Conservation (phyloP, 1,140 invertebrate genomes). For the Aethina tumida region DNA sequence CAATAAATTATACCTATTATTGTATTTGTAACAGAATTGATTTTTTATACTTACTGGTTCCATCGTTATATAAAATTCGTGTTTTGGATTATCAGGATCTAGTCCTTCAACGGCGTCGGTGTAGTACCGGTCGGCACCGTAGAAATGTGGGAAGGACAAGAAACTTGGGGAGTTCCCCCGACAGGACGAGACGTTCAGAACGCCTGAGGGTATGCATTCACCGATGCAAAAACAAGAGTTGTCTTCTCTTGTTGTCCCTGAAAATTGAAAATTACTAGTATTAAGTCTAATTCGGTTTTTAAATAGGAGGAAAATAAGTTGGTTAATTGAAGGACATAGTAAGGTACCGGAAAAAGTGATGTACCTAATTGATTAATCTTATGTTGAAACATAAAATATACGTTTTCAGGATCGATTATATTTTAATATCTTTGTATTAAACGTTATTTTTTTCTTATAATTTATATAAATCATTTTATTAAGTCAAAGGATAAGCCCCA, state of each 20-base stretch:
- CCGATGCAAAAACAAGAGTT: constrained; percentile 66
- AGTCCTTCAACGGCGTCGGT: constrained; percentile 41
- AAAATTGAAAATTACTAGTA: constrained; percentile 16
- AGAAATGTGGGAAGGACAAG: constrained; percentile 72
- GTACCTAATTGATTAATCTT: too few species aligned
- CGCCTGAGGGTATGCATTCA: constrained; percentile 55
- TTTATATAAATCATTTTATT: too few species aligned
- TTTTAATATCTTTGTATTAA: too few species aligned
- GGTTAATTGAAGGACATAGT: too few species aligned
- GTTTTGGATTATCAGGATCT: constrained; percentile 37
- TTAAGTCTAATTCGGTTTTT: too few species aligned
- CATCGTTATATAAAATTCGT: constrained; percentile 59
- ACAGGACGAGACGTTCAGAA: constrained; percentile 48
- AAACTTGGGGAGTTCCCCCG: constrained; percentile 59
- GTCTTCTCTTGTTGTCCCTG: constrained; percentile 43
- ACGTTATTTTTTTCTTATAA: too few species aligned
- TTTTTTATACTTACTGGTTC: constrained; percentile 48
- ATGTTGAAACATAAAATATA: too few species aligned
- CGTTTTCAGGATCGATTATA: too few species aligned
- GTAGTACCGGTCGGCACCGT: constrained; percentile 52
- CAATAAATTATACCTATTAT: constrained; percentile 11
- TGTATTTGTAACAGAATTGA: background rate
- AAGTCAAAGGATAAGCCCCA: too few species aligned
- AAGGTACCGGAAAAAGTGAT: too few species aligned
- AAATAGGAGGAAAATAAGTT: too few species aligned